Evolutionary conservation across 2,797 vertebrate species (phyloP).

Genomic region (Pangasius macronema): DNA sequence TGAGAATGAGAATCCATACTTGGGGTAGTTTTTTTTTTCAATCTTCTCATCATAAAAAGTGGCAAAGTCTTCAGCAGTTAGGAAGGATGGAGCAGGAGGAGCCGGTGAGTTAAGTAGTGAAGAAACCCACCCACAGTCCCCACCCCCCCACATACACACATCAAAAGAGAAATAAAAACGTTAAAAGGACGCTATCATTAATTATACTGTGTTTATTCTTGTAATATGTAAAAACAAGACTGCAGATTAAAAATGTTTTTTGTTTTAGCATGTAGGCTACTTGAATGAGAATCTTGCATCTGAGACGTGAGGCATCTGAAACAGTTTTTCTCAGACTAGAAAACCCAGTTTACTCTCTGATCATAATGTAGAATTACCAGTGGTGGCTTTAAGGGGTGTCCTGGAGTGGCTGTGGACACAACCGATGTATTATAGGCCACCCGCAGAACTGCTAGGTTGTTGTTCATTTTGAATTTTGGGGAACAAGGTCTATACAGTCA

Average conservation of each 20-base stretch:
- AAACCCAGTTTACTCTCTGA: neutral
- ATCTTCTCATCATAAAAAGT: too few relatives aligned
- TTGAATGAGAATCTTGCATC: too few relatives aligned
- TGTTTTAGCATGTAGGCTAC: neutral
- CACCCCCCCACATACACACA: too few relatives aligned
- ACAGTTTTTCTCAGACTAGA: neutral
- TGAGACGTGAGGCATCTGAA: too few relatives aligned
- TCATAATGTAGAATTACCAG: neutral
- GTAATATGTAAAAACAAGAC: neutral
- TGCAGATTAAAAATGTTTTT: neutral
- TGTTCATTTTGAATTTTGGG: neutral
- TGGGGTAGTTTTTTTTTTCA: too few relatives aligned
- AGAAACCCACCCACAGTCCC: too few relatives aligned
- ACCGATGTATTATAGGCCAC: neutral
- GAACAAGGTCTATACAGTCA: neutral
- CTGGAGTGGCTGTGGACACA: neutral
- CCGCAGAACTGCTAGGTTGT: neutral
- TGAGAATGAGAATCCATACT: too few relatives aligned
- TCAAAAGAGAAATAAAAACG: too few relatives aligned
- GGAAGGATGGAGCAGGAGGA: too few relatives aligned
- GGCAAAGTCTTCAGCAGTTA: too few relatives aligned
- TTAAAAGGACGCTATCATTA: neutral
- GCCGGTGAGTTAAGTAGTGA: too few relatives aligned
- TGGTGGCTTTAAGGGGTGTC: neutral
- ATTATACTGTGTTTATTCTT: neutral